phyloP scores from a whole-genome alignment of 2,888 invertebrate species.

The Phaedon cochleariae region DNA sequence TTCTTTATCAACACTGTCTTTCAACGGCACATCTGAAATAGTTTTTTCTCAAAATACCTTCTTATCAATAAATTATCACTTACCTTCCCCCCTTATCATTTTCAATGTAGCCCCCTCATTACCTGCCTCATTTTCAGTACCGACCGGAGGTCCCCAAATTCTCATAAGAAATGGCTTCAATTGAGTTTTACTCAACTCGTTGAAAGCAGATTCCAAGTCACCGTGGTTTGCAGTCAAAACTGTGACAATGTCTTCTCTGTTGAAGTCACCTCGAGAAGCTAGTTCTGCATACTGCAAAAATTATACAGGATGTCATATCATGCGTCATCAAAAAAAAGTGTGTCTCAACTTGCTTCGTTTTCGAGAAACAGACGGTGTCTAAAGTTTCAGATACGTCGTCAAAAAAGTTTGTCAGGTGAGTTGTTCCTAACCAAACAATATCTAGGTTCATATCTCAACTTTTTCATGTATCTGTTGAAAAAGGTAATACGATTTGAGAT shows the following conservation, averaged over 20 bases:
- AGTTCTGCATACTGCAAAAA: conserved; percentile 68
- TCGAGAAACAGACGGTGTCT: no score
- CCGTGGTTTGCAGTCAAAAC: conserved; percentile 77
- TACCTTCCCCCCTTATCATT: conserved; percentile 58
- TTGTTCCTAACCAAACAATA: no score
- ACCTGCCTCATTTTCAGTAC: conserved; percentile 73
- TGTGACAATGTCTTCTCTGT: conserved; percentile 76
- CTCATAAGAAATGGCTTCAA: conserved; percentile 82
- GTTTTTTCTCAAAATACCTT: neutral
- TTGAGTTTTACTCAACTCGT: conserved; percentile 78
- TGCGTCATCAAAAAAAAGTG: no score
- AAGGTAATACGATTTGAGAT: no score
- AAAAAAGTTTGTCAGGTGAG: no score
- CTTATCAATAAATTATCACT: conserved; percentile 26
- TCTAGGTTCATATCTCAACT: no score
- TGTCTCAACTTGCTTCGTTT: no score
- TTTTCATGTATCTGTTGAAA: no score
- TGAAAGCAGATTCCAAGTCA: conserved; percentile 74
- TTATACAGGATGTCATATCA: conserved; percentile 12
- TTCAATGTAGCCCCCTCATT: conserved; percentile 58
- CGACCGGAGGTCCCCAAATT: conserved; percentile 79
- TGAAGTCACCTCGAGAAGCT: conserved; percentile 72
- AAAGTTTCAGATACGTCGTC: no score
- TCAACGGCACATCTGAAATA: conserved; percentile 27
- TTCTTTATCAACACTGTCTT: conserved; percentile 41